Conservation (phyloP, 1,140 invertebrate species). For the Drosophila kohkoa region DNA sequence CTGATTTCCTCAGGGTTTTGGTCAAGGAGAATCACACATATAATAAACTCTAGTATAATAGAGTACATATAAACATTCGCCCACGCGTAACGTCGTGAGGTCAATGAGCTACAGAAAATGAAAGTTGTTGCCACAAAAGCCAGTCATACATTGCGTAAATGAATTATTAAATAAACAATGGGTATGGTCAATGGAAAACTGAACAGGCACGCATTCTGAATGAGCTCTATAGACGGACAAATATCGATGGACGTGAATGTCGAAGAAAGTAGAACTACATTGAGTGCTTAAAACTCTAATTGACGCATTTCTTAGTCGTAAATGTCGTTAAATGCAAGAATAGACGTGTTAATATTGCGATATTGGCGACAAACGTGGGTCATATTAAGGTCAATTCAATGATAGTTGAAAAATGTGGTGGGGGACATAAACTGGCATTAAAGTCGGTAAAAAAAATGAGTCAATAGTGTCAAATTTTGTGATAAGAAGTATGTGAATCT, state of each 20-base stretch:
- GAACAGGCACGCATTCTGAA: constrained; percentile 50
- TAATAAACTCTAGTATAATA: no score
- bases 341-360: constrained; percentile 47
- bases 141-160: constrained; percentile 80
- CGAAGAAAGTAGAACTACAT: constrained; percentile 1
- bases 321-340: constrained; percentile 45
- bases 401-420: background rate
- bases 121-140: constrained; percentile 49
- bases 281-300: constrained; percentile 47
- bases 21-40: background rate
- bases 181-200: constrained; percentile 35
- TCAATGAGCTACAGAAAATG: constrained; percentile 63
- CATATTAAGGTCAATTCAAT: constrained; percentile 58
- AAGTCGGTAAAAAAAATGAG: background rate
- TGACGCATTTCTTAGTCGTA: constrained; percentile 42
- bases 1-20: constrained; percentile 19
- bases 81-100: constrained; percentile 21
- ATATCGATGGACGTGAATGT: background rate
- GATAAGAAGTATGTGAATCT: no score
- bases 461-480: background rate
- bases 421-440: background rate
- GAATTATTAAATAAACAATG: constrained; percentile 64
- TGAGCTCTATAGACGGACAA: background rate
- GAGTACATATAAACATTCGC: background rate
- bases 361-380: constrained; percentile 43